Evolutionary conservation across 2,113 vertebrate species (phyloP), one percentile per base, ranked within the genome.

Genomic region (Hirundichthys speculiger): DNA sequence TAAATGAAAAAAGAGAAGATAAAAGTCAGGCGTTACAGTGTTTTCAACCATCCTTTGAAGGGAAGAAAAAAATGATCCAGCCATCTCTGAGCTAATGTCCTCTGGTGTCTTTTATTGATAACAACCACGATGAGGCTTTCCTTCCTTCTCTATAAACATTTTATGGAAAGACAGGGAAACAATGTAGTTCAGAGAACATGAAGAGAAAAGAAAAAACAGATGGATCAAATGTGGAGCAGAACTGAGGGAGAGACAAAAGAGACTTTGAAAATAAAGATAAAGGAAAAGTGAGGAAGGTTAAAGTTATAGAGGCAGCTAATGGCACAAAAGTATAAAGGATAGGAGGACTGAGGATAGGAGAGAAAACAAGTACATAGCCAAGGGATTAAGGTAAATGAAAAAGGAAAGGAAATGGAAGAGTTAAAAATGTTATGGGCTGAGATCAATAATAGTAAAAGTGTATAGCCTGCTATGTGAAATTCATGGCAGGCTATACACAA

Each of bases 91-190:
- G 57, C 69, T 85, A 79, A 82, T 82, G 78, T 84, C 76, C 68
- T 76, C 53, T 63, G 76, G 71, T 72, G 60, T 76, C 58, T 52
- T 81, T 71, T 55, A 79, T 74, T 65, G 80, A 64, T 46, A 25
- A 46, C 66, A 69, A 50, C 74, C 14, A 1, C 57, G 66, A 79
- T 56, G 61, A 52, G 51, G 41, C n/a, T 49, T 62, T 73, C 50
- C 62, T 79, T 76, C 67, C 80, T 79, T 51, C 58, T 67, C 61
- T 68, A 65, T 74, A 85, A 88, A 88, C 62, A 57, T 82, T 75
- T 73, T 50, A 82, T 69, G 50, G 76, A 77, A 54, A 60, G 47
- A 19, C 52, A 79, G 57, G 39, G 55, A 64, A 61, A 49, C 65
- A 72, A 65, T 57, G 71, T 72, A 73, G 34, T 16, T 22, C 22